Percentiles rank a stretch among this genome's conserved stretches.
These are phyloP conservation scores for Calyptommatus sinebrachiatus DNA, from an alignment of 2,113 vertebrate genomes.

Conservation along the genomic window DNA sequence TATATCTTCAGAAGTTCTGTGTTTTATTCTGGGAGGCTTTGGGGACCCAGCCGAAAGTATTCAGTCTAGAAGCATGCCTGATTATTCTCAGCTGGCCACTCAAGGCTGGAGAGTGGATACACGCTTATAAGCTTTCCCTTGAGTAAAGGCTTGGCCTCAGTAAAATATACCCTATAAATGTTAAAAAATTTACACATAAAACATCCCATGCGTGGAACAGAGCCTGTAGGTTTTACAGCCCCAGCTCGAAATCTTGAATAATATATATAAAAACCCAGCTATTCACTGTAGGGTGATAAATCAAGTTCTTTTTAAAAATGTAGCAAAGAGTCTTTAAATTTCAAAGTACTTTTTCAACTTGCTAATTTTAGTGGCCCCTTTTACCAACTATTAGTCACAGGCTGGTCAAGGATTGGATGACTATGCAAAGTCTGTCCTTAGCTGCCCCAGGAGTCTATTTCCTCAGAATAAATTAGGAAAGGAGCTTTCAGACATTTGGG, in stretches of 20 bases:
- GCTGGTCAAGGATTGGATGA: slow-evolving; percentile 20
- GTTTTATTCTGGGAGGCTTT: neutral
- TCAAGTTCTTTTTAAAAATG: slow-evolving; percentile 64
- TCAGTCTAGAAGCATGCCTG: slow-evolving; percentile 10
- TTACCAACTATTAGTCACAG: slow-evolving; percentile 69
- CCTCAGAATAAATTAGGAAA: neutral
- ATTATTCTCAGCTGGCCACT: slow-evolving; percentile 56
- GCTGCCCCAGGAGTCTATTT: neutral
- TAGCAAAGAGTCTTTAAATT: slow-evolving; percentile 75
- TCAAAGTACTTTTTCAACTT: slow-evolving; percentile 75
- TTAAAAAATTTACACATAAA: slow-evolving; percentile 80
- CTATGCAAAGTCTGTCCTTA: neutral
- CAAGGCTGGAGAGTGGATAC: slow-evolving; percentile 44
- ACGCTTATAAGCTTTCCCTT: slow-evolving; percentile 59
- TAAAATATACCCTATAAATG: slow-evolving; percentile 76
- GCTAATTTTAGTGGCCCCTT: slow-evolving; percentile 77
- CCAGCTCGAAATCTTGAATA: slow-evolving; percentile 76
- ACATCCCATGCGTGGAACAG: slow-evolving; percentile 70
- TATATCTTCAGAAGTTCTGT: neutral
- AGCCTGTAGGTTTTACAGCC: slow-evolving; percentile 73
- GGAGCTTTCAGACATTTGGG: neutral
- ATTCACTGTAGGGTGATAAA: slow-evolving; percentile 72
- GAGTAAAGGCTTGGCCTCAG: slow-evolving; percentile 72
- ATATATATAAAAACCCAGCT: slow-evolving; percentile 78
- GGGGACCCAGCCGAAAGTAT: slow-evolving; percentile 5